Conservation (phyloP, 2,797 vertebrate species). For the Alectoris magna region DNA sequence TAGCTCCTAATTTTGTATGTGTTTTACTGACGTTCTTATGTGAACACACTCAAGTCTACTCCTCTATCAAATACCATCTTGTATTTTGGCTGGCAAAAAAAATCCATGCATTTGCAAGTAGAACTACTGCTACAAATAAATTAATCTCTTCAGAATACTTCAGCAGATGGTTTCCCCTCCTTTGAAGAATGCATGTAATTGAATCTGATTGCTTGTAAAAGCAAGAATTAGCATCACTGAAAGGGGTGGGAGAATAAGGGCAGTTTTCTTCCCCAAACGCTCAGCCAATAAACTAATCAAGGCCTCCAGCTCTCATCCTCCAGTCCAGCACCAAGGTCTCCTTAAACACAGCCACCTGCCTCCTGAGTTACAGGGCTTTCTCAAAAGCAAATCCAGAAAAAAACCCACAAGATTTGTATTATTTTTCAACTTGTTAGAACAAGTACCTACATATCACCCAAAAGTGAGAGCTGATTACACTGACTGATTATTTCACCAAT, state of each 20-base stretch:
- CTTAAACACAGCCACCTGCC: neutral
- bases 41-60: neutral
- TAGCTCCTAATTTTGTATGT: neutral
- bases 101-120: conserved; percentile 1
- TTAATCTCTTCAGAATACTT: conserved; percentile 39
- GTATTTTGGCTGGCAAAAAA: conserved; percentile 29
- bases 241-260: neutral
- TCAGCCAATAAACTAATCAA: neutral
- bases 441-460: neutral
- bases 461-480: neutral
- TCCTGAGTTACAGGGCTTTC: neutral
- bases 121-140: conserved; percentile 43
- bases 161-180: conserved; percentile 33
- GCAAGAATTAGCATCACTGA: neutral
- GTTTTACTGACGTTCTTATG: neutral
- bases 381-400: neutral
- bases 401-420: neutral
- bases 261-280: neutral
- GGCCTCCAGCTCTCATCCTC: neutral
- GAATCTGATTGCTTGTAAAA: conserved; percentile 25
- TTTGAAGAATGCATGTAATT: conserved; percentile 35
- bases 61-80: neutral
- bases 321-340: neutral
- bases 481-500: neutral
- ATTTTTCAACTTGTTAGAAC: neutral